Conservation (phyloP, 2,113 vertebrate genomes). For the Pseudolaguvia tuberculata region DNA sequence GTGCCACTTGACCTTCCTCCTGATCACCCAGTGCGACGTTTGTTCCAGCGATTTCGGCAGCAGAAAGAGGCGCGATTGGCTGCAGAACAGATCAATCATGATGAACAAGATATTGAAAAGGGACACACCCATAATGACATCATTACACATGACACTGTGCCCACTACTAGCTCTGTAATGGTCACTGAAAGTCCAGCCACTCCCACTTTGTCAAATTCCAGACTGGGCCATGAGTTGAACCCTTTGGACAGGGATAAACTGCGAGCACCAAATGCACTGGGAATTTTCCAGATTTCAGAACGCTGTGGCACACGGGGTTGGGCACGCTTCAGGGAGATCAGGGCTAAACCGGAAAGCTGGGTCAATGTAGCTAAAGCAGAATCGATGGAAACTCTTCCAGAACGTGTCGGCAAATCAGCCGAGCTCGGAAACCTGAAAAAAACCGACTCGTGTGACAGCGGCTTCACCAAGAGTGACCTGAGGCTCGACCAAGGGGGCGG, state of each 20-base stretch:
- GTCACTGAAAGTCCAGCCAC: conserved; percentile 92
- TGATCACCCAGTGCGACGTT: conserved; percentile 88
- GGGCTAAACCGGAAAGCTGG: conserved; percentile 82
- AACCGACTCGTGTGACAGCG: conserved; percentile 96
- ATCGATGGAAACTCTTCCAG: conserved; percentile 94
- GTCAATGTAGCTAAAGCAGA: conserved; percentile 91
- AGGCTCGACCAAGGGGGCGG: conserved; percentile 90
- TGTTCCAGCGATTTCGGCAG: conserved; percentile 95
- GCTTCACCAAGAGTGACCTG: conserved; percentile 97
- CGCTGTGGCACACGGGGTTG: conserved; percentile 71
- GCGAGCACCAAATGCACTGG: conserved; percentile 79
- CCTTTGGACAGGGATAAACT: conserved; percentile 76
- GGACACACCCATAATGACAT: conserved; percentile 70
- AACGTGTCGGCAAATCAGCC: conserved; percentile 76
- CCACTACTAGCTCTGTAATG: conserved; percentile 85
- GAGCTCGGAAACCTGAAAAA: conserved; percentile 81
- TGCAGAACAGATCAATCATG: conserved; percentile 62
- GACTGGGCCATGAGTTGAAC: conserved; percentile 54
- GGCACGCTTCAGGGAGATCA: conserved; percentile 87
- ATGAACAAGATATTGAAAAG: conserved; percentile 82
- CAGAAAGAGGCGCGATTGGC: conserved; percentile 90
- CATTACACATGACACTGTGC: conserved; percentile 59
- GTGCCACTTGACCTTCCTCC: conserved; percentile 90
- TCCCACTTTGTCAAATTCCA: conserved; percentile 65
- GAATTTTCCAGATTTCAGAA: conserved; percentile 66